Percentiles rank a stretch among this genome's conserved stretches.
These are phyloP conservation scores for Sebastes schlegelii DNA, from an alignment of 2,113 vertebrate species.

Conservation along the genomic window DNA sequence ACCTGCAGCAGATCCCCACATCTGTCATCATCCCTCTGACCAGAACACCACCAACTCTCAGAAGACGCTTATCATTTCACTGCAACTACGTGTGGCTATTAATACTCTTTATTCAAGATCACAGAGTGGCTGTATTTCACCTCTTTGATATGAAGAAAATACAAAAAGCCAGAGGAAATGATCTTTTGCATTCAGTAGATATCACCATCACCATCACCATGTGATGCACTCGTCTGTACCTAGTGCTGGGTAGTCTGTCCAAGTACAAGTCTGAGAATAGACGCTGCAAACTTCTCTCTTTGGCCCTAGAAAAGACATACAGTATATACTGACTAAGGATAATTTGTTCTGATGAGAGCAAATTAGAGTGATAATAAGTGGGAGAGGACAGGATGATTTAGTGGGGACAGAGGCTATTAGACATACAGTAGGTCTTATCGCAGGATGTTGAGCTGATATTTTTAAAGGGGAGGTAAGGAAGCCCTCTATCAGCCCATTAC, in stretches of 20 bases:
- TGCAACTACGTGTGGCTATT: too few species aligned
- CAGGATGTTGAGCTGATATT: slow-evolving; percentile 10
- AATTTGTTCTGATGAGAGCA: background rate
- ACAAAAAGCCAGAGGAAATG: too few species aligned
- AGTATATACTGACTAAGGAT: background rate
- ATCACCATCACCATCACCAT: too few species aligned
- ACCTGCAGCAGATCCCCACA: too few species aligned
- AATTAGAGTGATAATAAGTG: slow-evolving; percentile 20
- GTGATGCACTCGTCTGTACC: too few species aligned
- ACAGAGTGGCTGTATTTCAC: too few species aligned
- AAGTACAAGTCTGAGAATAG: background rate
- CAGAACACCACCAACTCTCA: too few species aligned
- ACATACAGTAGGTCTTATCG: slow-evolving; percentile 12
- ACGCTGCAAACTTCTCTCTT: background rate
- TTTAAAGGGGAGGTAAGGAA: background rate
- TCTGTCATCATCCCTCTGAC: too few species aligned
- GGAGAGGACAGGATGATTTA: slow-evolving; percentile 11
- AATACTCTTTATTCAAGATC: too few species aligned
- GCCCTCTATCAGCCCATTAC: slow-evolving; percentile 11
- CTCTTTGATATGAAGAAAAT: too few species aligned
- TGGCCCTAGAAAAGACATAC: background rate
- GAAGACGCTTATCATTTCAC: too few species aligned
- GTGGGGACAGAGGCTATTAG: slow-evolving; percentile 9
- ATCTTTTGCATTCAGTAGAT: too few species aligned
- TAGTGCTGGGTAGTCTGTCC: background rate